Evolutionary conservation across 1,140 invertebrate species (phyloP), one percentile per base, ranked within the genome.

Genomic region (Brachionus sp.): DNA sequence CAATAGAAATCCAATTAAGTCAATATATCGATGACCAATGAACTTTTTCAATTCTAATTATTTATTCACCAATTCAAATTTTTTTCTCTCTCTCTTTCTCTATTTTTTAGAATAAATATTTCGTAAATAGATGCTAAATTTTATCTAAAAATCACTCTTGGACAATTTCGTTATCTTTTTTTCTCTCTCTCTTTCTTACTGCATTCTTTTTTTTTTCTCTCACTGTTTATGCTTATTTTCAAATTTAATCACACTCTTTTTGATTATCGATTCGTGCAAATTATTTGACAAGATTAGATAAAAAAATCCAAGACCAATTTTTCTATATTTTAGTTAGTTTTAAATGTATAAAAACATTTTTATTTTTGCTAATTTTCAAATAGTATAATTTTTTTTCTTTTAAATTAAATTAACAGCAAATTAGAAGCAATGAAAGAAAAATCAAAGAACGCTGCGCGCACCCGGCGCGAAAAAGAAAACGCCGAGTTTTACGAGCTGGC

Each of bases 401-500:
- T 75, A 50, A n/a, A 46, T 75, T 44, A n/a, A 66, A 66, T 29
- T 75, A n/a, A 16, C 29, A 80, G 77, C 9, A 80, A 80, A 66
- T 68, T 83, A 53, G 82, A 83, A 83, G 82, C 82, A 29, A 88
- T 90, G 87, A 85, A 88, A 68, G 85, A 86, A n/a, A 98, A 98
- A 89, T 96, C 95, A 62, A 91, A 96, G 86, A 96, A 98, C 89
- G 96, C 96, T 42, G 97, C 97, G 1, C 91, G 96, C 68, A 96
- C 94, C 6, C 90, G 97, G 42, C 92, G 96, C 44, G 96, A 96
- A 29, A 98, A 98, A 87, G 97, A 98, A 90, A 98, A 98, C 90
- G 97, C 94, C 88, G 96, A 98, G 90, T 98, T 98, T 90, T 97
- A 97, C 90, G 96, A 98, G 90, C 90, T 98, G 88, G 96, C 96